Evolutionary conservation across 2,888 invertebrate species (phyloP).

Genomic region (Neria commutata): DNA sequence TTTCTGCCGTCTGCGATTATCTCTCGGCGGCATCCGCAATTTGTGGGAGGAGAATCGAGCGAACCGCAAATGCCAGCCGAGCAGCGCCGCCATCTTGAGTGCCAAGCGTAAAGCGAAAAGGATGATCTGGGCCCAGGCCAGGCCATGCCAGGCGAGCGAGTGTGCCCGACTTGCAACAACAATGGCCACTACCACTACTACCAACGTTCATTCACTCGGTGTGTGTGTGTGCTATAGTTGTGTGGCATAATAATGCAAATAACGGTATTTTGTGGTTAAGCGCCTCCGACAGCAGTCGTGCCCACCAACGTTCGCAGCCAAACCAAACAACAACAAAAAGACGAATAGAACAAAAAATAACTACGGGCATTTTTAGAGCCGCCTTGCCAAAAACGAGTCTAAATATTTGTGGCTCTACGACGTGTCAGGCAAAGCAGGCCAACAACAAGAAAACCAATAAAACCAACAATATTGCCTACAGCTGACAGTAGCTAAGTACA

Average conservation of each 20-base stretch:
- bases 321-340: constrained; percentile 15
- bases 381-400: not conserved
- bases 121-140: constrained; percentile 26
- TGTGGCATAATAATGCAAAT: constrained; percentile 23
- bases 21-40: constrained; percentile 7
- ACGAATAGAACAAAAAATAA: not conserved
- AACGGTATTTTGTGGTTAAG: constrained; percentile 35
- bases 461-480: not conserved
- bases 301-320: constrained; percentile 7
- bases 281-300: constrained; percentile 19
- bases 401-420: too few relatives aligned
- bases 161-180: constrained; percentile 6
- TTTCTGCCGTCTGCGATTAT: constrained; percentile 25
- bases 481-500: not conserved
- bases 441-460: constrained; percentile 5
- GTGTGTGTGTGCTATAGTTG: constrained; percentile 2
- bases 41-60: constrained; percentile 37
- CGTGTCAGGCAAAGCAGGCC: not conserved
- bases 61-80: constrained; percentile 20
- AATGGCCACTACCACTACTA: constrained; percentile 8
- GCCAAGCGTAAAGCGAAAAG: constrained; percentile 20
- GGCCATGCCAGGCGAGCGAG: not conserved
- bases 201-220: constrained; percentile 4
- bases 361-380: not conserved
- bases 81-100: constrained; percentile 32